Conservation (phyloP, 2,888 invertebrate species). For the Nebria salina region DNA sequence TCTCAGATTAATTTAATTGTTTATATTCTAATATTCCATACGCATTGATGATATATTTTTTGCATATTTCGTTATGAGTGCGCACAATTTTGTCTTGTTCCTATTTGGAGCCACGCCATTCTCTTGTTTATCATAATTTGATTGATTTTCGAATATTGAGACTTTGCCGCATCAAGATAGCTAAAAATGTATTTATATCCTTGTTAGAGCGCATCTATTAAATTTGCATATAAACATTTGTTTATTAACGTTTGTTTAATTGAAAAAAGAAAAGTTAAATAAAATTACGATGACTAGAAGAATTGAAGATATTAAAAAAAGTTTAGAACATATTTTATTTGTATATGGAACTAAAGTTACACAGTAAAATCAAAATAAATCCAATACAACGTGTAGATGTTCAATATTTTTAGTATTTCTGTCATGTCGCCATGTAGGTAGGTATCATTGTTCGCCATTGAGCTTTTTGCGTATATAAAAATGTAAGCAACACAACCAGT, state of each 20-base stretch:
- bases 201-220: too few relatives aligned
- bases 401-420: neutral
- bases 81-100: conserved; percentile 23
- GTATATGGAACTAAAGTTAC: neutral
- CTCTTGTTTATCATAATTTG: conserved; percentile 36
- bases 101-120: conserved; percentile 35
- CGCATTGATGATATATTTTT: conserved; percentile 8
- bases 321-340: neutral
- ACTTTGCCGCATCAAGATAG: neutral
- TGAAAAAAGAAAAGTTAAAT: too few relatives aligned
- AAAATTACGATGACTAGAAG: too few relatives aligned
- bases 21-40: neutral
- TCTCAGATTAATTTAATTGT: neutral
- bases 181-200: neutral
- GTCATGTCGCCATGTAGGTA: neutral
- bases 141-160: conserved; percentile 26
- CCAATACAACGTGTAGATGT: neutral
- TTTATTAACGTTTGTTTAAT: too few relatives aligned
- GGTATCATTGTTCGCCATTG: neutral
- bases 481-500: neutral
- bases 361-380: neutral
- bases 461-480: neutral
- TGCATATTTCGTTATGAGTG: conserved; percentile 27
- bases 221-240: too few relatives aligned
- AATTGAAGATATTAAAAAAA: neutral